A percentile compares a stretch with the other conserved stretches of the same genome.
Evolutionary conservation across 2,888 invertebrate species (phyloP).

Genomic region (Apantesis nais): DNA sequence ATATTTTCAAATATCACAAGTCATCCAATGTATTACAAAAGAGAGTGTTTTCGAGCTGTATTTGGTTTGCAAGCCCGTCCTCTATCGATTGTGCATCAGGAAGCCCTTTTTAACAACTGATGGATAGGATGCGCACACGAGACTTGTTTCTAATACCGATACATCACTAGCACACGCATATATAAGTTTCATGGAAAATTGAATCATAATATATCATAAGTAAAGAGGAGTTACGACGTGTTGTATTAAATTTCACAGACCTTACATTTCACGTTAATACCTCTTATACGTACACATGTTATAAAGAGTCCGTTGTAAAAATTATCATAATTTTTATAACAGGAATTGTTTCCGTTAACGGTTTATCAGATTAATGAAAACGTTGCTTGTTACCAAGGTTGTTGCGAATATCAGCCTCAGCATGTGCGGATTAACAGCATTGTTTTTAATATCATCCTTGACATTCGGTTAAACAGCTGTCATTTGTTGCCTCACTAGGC

Average conservation of each 20-base stretch:
- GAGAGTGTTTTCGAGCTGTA: constrained; percentile 26
- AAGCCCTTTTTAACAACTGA: constrained; percentile 26
- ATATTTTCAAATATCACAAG: constrained; percentile 12
- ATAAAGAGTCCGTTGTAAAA: background rate
- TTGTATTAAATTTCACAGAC: background rate
- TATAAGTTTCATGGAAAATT: constrained; percentile 4
- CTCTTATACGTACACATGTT: background rate
- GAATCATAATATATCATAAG: background rate
- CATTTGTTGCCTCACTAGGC: too few relatives aligned
- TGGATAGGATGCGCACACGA: constrained; percentile 33
- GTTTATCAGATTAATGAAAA: background rate
- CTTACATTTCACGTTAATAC: background rate
- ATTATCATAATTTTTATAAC: background rate
- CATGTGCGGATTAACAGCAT: too few relatives aligned
- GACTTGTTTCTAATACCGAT: background rate
- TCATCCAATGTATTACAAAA: constrained; percentile 2
- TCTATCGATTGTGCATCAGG: constrained; percentile 57
- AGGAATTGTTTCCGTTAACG: background rate
- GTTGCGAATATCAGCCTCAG: too few relatives aligned
- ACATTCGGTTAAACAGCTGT: too few relatives aligned
- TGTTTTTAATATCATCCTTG: too few relatives aligned
- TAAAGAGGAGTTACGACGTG: background rate
- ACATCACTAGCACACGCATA: background rate
- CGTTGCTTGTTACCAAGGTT: too few relatives aligned
- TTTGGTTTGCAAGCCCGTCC: constrained; percentile 53